Percentiles rank a stretch among this genome's conserved stretches.
These are phyloP conservation scores for Gnathonemus echidnorhynchus DNA, from an alignment of 2,113 vertebrate genomes.

Conservation along the genomic window DNA sequence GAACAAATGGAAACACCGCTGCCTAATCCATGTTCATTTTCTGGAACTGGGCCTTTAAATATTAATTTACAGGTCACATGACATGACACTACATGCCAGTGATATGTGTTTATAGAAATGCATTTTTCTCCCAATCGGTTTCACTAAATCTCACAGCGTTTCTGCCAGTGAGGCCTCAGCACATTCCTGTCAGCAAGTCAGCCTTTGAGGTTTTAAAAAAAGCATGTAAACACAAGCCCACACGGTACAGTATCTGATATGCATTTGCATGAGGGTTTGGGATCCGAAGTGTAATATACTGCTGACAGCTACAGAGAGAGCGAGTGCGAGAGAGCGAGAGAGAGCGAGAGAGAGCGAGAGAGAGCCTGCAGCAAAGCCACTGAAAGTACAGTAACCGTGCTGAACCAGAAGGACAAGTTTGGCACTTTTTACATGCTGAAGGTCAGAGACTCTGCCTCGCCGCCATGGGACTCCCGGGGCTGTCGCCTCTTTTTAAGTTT, in stretches of 20 bases:
- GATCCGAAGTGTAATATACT: background rate
- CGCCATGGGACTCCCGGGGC: background rate
- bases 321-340: background rate
- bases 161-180: background rate
- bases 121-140: background rate
- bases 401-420: slow-evolving; percentile 3
- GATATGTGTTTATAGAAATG: background rate
- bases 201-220: background rate
- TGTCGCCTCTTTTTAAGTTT: background rate
- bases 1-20: background rate
- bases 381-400: slow-evolving; percentile 3
- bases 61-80: background rate
- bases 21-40: background rate
- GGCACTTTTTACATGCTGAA: background rate
- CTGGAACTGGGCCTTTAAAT: background rate
- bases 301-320: background rate
- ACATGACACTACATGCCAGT: background rate
- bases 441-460: background rate
- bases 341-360: background rate
- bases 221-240: background rate
- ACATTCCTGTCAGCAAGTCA: background rate
- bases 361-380: background rate
- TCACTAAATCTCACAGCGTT: background rate
- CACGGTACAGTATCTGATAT: background rate
- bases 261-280: background rate